These are phyloP conservation scores for Temnopleurus reevesii DNA, from an alignment of 53 echinoderm and acorn worm species.

Conservation along the genomic window DNA sequence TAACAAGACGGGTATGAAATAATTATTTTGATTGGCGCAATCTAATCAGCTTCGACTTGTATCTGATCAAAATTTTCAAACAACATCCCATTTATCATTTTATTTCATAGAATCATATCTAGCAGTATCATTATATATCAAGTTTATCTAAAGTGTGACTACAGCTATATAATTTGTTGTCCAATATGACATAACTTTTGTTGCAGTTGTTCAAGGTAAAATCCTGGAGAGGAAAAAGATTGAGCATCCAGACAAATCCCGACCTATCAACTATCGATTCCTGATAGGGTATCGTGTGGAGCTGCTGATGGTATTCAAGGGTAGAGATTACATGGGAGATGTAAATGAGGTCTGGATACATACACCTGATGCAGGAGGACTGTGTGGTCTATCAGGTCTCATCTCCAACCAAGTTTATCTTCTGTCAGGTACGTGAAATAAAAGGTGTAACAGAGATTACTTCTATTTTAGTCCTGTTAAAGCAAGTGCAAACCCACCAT, in stretches of 20 bases:
- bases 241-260: slow-evolving; percentile 26
- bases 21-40: too few relatives aligned
- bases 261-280: background rate
- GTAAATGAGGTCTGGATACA: background rate
- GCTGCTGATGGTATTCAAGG: slow-evolving; percentile 48
- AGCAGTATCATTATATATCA: too few relatives aligned
- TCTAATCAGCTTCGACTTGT: too few relatives aligned
- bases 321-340: slow-evolving; percentile 39
- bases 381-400: slow-evolving; percentile 50
- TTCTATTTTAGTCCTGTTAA: too few relatives aligned
- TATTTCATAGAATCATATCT: too few relatives aligned
- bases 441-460: too few relatives aligned
- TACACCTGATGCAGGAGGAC: slow-evolving; percentile 12
- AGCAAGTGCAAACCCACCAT: too few relatives aligned
- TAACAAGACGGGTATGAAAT: too few relatives aligned
- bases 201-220: slow-evolving; percentile 61
- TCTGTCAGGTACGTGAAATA: slow-evolving; percentile 53
- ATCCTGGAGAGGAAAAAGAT: slow-evolving; percentile 30
- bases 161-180: too few relatives aligned
- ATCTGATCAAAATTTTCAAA: too few relatives aligned
- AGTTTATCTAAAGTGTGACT: too few relatives aligned
- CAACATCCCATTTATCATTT: too few relatives aligned
- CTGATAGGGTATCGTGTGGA: slow-evolving; percentile 54
- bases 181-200: slow-evolving; percentile 3
- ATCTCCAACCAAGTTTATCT: slow-evolving; percentile 32